These are phyloP conservation scores for Cenopis cana DNA, from an alignment of 2,888 invertebrate genomes.

Conservation along the genomic window DNA sequence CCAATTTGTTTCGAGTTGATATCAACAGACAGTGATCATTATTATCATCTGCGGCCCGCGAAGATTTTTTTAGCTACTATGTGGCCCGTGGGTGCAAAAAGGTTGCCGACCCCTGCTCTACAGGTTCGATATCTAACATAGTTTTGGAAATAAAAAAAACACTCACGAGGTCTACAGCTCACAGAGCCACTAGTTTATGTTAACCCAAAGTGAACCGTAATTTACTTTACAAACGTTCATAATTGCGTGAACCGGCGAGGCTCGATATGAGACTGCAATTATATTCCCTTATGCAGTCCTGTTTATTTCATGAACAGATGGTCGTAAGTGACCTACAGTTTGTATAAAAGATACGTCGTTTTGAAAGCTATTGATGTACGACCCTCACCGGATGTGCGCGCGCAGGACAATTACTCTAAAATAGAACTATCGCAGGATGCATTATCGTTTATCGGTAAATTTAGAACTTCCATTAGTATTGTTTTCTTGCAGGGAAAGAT, in stretches of 20 bases:
- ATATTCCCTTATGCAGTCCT: neutral
- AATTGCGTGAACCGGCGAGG: neutral
- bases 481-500: slow-evolving; percentile 39
- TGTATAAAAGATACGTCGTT: neutral
- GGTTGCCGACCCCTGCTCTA: too few relatives aligned
- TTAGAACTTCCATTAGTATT: slow-evolving; percentile 46
- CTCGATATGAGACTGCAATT: neutral
- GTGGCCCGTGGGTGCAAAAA: too few relatives aligned
- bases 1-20: too few relatives aligned
- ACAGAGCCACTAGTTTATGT: too few relatives aligned
- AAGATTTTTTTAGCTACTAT: too few relatives aligned
- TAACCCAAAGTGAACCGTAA: neutral
- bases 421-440: slow-evolving; percentile 46
- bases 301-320: neutral
- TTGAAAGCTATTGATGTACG: slow-evolving; percentile 9
- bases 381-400: slow-evolving; percentile 39
- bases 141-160: too few relatives aligned
- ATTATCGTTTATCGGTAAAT: slow-evolving; percentile 47
- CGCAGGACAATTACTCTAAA: slow-evolving; percentile 46
- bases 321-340: neutral
- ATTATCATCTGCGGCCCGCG: too few relatives aligned
- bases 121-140: too few relatives aligned
- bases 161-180: too few relatives aligned
- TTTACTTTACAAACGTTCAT: neutral
- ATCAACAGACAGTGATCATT: too few relatives aligned